phyloP scores from a whole-genome alignment of 2,888 invertebrate species.

The Scaptomyza parva region DNA sequence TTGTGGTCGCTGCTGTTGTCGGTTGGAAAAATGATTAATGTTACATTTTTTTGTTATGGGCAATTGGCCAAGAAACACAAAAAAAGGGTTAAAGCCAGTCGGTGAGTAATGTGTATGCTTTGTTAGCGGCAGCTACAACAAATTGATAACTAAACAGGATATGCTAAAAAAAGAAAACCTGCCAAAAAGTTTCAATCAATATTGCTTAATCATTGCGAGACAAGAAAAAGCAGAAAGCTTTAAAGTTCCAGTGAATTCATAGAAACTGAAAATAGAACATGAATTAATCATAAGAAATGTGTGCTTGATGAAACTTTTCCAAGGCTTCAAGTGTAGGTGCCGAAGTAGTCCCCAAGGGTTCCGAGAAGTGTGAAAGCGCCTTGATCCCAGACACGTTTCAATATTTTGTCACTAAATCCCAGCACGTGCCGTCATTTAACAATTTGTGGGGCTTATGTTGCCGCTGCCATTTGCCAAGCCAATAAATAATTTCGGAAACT shows the following conservation, averaged over 20 bases:
- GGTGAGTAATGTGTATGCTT: conserved; percentile 28
- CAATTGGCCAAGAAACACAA: conserved; percentile 69
- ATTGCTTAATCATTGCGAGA: conserved; percentile 31
- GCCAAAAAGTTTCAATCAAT: conserved; percentile 29
- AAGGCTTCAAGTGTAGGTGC: background rate
- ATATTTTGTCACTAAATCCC: conserved; percentile 42
- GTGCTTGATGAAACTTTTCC: conserved; percentile 4
- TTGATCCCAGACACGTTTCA: conserved; percentile 25
- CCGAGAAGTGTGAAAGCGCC: background rate
- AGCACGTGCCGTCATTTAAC: conserved; percentile 65
- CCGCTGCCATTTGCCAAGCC: conserved; percentile 13
- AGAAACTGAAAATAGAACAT: background rate
- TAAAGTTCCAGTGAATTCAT: conserved; percentile 9
- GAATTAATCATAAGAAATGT: conserved; percentile 7
- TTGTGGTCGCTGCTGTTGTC: conserved; percentile 39
- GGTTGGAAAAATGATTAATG: conserved; percentile 70
- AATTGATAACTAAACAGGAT: conserved; percentile 39
- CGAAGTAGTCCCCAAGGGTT: background rate
- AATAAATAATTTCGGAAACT: conserved; percentile 61
- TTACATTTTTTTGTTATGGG: conserved; percentile 60
- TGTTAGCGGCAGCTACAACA: conserved; percentile 18
- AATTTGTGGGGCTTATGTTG: conserved; percentile 30
- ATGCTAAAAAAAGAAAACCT: conserved; percentile 3
- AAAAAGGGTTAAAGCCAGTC: conserved; percentile 56
- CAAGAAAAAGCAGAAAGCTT: background rate